A percentile compares a stretch with the other conserved stretches of the same genome.
Conservation (phyloP, 2,888 invertebrate species). For the Dorcus hopei region DNA sequence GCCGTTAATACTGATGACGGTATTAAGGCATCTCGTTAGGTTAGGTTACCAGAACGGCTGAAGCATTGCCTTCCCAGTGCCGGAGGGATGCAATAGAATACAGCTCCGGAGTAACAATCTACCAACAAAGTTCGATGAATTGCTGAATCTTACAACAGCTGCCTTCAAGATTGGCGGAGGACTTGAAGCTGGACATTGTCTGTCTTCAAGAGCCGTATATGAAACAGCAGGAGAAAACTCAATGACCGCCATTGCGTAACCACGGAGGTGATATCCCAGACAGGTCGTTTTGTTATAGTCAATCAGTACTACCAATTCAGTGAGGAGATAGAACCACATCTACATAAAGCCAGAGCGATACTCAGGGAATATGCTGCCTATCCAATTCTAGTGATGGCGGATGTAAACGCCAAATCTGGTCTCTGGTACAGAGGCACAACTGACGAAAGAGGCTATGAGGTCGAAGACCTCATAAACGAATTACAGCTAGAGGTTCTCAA, state of each 20-base stretch:
- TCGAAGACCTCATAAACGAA: conserved; percentile 5
- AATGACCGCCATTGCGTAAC: not conserved
- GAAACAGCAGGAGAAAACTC: not conserved
- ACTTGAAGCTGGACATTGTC: conserved; percentile 1
- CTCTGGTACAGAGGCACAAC: not conserved
- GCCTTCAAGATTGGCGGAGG: not conserved
- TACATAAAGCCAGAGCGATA: too few relatives aligned
- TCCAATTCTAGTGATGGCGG: too few relatives aligned
- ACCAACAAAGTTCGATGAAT: not conserved
- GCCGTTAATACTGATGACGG: too few relatives aligned
- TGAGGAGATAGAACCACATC: too few relatives aligned
- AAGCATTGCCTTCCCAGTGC: too few relatives aligned
- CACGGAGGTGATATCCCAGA: too few relatives aligned
- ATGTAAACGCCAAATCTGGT: too few relatives aligned
- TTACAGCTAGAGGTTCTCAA: not conserved
- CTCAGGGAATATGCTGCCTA: too few relatives aligned
- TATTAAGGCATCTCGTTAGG: too few relatives aligned
- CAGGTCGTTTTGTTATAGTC: too few relatives aligned
- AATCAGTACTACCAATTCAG: too few relatives aligned
- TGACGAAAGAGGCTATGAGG: conserved; percentile 6
- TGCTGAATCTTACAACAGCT: not conserved
- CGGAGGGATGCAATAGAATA: too few relatives aligned
- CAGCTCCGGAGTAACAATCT: not conserved
- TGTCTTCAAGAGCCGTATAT: conserved; percentile 8
- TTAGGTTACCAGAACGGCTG: not conserved